Conservation (phyloP, 2,888 invertebrate genomes). For the Callinectes sapidus region DNA sequence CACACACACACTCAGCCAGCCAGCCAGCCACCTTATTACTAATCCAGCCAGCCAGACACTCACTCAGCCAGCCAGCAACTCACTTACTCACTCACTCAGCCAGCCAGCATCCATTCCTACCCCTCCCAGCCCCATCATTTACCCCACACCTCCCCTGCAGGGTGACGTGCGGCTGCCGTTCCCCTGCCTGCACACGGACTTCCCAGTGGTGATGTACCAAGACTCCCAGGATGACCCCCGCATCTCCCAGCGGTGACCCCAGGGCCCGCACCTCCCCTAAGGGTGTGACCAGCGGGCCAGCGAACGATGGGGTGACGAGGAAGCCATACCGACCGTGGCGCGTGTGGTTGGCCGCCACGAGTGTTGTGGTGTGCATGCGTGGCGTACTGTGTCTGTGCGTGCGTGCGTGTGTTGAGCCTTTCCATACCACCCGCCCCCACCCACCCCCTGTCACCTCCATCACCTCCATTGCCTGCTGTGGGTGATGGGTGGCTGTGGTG, state of each 20-base stretch:
- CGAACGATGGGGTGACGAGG: neutral
- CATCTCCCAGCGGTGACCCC: constrained; percentile 21
- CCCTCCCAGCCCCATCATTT: neutral
- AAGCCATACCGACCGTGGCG: neutral
- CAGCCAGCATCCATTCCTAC: neutral
- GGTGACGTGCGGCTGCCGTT: constrained; percentile 76
- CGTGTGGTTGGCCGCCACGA: neutral
- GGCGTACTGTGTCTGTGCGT: neutral
- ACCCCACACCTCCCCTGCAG: no score
- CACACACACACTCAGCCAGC: no score
- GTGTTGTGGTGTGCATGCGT: neutral
- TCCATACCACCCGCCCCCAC: neutral
- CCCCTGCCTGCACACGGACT: constrained; percentile 77
- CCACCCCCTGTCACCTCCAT: neutral
- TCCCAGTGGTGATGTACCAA: constrained; percentile 77
- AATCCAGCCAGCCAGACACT: neutral
- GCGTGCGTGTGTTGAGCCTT: neutral
- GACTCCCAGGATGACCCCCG: constrained; percentile 60
- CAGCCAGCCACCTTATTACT: no score
- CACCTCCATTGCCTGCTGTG: neutral
- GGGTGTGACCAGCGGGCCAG: constrained; percentile 10
- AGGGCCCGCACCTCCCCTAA: constrained; percentile 23
- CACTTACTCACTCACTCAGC: neutral
- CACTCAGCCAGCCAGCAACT: neutral
- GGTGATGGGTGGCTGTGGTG: neutral